Percentiles rank a stretch among this genome's conserved stretches.
Evolutionary conservation across 53 echinoderm and acorn worm species (phyloP).

Genomic region (Pentamera pediparva): DNA sequence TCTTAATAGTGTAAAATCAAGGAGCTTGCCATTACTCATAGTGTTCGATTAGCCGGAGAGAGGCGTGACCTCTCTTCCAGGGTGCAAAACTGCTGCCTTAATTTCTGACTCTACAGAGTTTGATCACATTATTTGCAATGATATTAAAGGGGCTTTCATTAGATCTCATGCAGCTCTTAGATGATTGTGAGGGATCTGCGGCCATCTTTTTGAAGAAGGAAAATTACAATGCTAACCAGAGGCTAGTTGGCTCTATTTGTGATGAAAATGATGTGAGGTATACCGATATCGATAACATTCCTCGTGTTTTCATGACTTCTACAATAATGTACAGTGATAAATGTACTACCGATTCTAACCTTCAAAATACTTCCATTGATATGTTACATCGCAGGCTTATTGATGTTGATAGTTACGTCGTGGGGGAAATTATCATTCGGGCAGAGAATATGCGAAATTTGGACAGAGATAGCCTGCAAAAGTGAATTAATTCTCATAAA

Average conservation of each 20-base stretch:
- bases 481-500: too few species aligned
- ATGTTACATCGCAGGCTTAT: background rate
- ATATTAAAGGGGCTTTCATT: background rate
- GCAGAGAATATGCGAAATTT: too few species aligned
- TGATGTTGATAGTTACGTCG: background rate
- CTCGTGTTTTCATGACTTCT: background rate
- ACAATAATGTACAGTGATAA: background rate
- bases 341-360: background rate
- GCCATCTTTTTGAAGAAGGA: background rate
- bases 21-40: background rate
- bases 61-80: background rate
- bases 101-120: background rate
- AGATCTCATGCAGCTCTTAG: too few species aligned
- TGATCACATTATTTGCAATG: background rate
- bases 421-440: too few species aligned
- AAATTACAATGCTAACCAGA: background rate
- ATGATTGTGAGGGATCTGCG: background rate
- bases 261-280: background rate
- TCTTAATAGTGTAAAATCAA: background rate
- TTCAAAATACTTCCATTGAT: background rate
- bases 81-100: background rate
- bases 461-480: too few species aligned
- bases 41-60: background rate
- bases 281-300: background rate
- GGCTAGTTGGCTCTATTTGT: background rate